Base-by-base conservation (phyloP, 2,113 vertebrate genomes). In the Campylorhamphus procurvoides region DNA sequence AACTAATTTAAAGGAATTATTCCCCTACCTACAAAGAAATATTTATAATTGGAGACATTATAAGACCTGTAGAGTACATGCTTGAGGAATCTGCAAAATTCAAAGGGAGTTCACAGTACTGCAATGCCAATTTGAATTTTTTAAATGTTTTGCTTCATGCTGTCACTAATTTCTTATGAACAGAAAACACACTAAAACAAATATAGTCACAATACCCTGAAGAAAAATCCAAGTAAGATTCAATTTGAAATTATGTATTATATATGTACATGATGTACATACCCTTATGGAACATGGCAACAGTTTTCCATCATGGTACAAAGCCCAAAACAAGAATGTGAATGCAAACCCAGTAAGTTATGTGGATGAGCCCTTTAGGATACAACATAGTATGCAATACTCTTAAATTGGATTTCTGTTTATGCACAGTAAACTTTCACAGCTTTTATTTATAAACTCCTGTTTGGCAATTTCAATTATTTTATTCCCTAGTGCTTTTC, bases 371-470 rank as follows among this genome's bases (percentile, higher is more conserved):
- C 39, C 42, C 66, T 66, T 73, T 39, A 33, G 53, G 50, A 58
- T 6, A n/a, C 10, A 6, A 46, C n/a, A 56, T 1, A 63, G 42
- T 37, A 83, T 0, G 29, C 58, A 20, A 42, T 17, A 35, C 75
- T 31, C 58, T 63, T 56, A 42, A 77, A 77, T 39, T 42, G 18
- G 1, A 73, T 28, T 94, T 87, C 46, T 66, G 24, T 49, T 90
- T 88, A 39, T 8, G 62, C 39, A 62, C 67, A 74, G 59, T 50
- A 68, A 75, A 69, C 40, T 84, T 63, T 69, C 66, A 78, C 73
- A 90, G 84, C 55, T 68, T 92, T 80, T 63, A 92, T 87, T 92
- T 78, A 94, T 84, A 85, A 94, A 73, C 20, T 62, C 46, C 46
- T 66, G 33, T 78, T 86, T 82, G 87, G 42, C 55, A 76, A 46